Conservation (phyloP, 2,888 invertebrate species). For the Nephrocerus scutellatus region DNA sequence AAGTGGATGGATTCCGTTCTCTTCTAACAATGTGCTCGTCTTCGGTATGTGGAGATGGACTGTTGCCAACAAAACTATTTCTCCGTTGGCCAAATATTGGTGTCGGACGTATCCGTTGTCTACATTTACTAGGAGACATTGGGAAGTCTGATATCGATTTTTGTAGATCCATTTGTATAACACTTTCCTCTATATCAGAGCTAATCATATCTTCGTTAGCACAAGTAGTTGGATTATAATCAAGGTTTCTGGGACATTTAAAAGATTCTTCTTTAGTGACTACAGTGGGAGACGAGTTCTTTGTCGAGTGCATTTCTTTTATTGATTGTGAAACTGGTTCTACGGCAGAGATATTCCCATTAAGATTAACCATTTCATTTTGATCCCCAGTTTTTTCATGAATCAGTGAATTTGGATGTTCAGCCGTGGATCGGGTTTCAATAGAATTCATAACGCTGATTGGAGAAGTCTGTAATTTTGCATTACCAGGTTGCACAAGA, state of each 20-base stretch:
- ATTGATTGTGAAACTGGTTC: too few species aligned
- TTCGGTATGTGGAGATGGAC: slow-evolving; percentile 29
- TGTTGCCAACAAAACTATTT: slow-evolving; percentile 58
- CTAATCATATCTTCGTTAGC: slow-evolving; percentile 34
- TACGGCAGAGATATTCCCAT: too few species aligned
- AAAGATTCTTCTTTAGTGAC: slow-evolving; percentile 32
- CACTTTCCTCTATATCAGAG: slow-evolving; percentile 39
- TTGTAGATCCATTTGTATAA: slow-evolving; percentile 40
- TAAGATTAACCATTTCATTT: slow-evolving; percentile 13
- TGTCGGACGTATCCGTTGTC: slow-evolving; percentile 61
- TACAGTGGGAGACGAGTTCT: too few species aligned
- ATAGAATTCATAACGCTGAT: neutral
- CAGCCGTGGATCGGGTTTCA: neutral
- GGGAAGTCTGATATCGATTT: slow-evolving; percentile 31
- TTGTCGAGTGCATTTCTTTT: slow-evolving; percentile 6
- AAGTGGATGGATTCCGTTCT: slow-evolving; percentile 36
- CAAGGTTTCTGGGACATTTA: slow-evolving; percentile 33
- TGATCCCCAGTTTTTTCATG: neutral
- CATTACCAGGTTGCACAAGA: too few species aligned
- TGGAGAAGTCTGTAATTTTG: too few species aligned
- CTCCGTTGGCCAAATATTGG: slow-evolving; percentile 59
- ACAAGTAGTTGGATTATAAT: slow-evolving; percentile 23
- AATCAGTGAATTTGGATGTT: slow-evolving; percentile 6
- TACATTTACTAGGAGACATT: slow-evolving; percentile 51
- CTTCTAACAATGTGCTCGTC: slow-evolving; percentile 28